Percentiles rank a stretch among this genome's conserved stretches.
phyloP scores from a whole-genome alignment of 1,140 invertebrate species.

The Copidosoma floridanum region DNA sequence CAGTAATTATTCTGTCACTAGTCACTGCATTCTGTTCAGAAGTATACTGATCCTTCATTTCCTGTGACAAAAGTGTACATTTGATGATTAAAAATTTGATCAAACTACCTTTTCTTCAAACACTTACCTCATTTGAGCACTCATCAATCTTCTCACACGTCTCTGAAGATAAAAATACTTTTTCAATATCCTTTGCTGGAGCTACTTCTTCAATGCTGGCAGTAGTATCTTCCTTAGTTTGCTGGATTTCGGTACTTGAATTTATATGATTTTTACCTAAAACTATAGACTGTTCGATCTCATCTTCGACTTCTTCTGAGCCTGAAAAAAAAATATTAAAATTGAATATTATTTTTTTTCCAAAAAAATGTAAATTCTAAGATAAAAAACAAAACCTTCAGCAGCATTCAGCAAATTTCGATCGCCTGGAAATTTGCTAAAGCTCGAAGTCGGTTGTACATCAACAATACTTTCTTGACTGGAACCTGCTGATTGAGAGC shows the following conservation, averaged over 20 bases:
- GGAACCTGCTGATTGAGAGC: conserved; percentile 28
- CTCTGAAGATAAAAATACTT: conserved; percentile 20
- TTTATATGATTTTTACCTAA: too few species aligned
- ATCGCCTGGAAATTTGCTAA: conserved; percentile 42
- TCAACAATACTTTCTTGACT: conserved; percentile 27
- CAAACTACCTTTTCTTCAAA: too few species aligned
- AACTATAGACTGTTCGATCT: too few species aligned
- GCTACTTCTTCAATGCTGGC: conserved; percentile 8
- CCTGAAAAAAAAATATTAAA: conserved; percentile 18
- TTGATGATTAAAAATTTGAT: not conserved
- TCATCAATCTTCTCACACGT: conserved; percentile 32
- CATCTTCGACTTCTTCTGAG: conserved; percentile 26
- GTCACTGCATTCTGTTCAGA: conserved; percentile 33
- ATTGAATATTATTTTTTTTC: too few species aligned
- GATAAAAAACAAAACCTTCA: conserved; percentile 25
- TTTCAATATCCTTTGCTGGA: conserved; percentile 9
- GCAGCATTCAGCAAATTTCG: conserved; percentile 46
- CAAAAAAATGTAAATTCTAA: conserved; percentile 12
- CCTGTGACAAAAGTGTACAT: conserved; percentile 19
- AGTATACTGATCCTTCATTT: conserved; percentile 24
- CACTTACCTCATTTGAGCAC: conserved; percentile 32
- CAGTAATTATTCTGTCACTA: conserved; percentile 26
- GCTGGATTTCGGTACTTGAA: too few species aligned
- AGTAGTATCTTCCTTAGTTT: not conserved
- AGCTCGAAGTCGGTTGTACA: conserved; percentile 29